phyloP scores from a whole-genome alignment of 2,797 vertebrate species.

The Brachyrhaphis roseni region DNA sequence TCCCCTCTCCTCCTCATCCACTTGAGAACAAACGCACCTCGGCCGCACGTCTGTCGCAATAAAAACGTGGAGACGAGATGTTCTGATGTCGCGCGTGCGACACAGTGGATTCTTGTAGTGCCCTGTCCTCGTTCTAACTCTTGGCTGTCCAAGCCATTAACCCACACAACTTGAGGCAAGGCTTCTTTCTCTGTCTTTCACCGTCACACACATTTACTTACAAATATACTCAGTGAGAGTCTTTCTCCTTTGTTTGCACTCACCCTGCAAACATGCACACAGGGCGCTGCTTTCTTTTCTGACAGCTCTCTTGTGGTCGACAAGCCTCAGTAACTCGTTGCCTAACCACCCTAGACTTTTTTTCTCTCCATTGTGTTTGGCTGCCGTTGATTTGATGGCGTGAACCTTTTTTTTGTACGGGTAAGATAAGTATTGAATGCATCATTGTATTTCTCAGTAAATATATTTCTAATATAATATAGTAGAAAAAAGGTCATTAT shows the following conservation, averaged over 20 bases:
- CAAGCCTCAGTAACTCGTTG: conserved; percentile 72
- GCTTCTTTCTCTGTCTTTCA: conserved; percentile 48
- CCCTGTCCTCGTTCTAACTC: conserved; percentile 62
- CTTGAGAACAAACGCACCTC: conserved; percentile 64
- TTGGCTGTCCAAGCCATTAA: conserved; percentile 59
- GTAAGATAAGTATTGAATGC: background rate
- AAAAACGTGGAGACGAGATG: conserved; percentile 23
- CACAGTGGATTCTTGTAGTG: conserved; percentile 44
- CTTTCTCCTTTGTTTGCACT: conserved; percentile 73
- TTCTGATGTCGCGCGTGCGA: conserved; percentile 25
- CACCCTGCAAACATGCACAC: conserved; percentile 69
- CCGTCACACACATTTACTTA: conserved; percentile 27
- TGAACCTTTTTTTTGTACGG: conserved; percentile 27
- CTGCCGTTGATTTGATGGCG: conserved; percentile 63
- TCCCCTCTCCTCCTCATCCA: conserved; percentile 71
- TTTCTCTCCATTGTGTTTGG: conserved; percentile 67
- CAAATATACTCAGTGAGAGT: conserved; percentile 59
- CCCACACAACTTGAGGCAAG: conserved; percentile 50
- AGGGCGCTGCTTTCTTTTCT: conserved; percentile 68
- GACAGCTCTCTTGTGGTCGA: conserved; percentile 75
- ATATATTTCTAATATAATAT: conserved; percentile 19
- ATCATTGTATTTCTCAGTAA: background rate
- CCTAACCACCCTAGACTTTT: conserved; percentile 68
- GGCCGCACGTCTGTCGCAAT: conserved; percentile 40
- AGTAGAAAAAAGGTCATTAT: no score